Evolutionary conservation across 2,888 invertebrate species (phyloP).

Genomic region (Drosophila kanekoi): DNA sequence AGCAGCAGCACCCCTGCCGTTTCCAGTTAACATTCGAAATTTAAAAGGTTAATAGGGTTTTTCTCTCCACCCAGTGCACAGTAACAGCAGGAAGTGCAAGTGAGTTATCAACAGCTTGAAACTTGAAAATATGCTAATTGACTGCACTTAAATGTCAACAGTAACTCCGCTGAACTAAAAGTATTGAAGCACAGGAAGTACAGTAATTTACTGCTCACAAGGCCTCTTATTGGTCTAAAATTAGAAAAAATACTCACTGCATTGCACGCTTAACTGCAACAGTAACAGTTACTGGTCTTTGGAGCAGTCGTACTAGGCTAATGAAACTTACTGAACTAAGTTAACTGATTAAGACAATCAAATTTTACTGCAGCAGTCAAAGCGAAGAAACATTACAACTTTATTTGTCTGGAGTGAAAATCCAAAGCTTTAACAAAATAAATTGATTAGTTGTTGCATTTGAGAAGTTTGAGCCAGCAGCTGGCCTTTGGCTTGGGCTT

Average conservation of each 20-base stretch:
- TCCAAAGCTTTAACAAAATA: background rate
- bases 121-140: constrained; percentile 46
- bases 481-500: no score
- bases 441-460: no score
- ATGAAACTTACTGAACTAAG: no score
- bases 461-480: no score
- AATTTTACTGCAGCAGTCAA: no score
- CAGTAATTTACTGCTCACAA: constrained; percentile 2
- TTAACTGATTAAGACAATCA: no score
- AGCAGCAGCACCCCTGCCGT: constrained; percentile 57
- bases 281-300: no score
- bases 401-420: no score
- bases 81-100: constrained; percentile 59
- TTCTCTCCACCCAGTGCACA: constrained; percentile 17
- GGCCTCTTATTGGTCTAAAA: background rate
- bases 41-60: constrained; percentile 75
- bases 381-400: no score
- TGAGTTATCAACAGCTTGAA: constrained; percentile 41
- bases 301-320: no score
- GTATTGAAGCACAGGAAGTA: constrained; percentile 5
- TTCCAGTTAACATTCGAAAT: constrained; percentile 72
- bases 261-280: no score
- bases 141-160: constrained; percentile 55
- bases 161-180: constrained; percentile 27
- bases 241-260: background rate